Evolutionary conservation across 2,113 vertebrate species (phyloP).

Genomic region (Myxocyprinus asiaticus): DNA sequence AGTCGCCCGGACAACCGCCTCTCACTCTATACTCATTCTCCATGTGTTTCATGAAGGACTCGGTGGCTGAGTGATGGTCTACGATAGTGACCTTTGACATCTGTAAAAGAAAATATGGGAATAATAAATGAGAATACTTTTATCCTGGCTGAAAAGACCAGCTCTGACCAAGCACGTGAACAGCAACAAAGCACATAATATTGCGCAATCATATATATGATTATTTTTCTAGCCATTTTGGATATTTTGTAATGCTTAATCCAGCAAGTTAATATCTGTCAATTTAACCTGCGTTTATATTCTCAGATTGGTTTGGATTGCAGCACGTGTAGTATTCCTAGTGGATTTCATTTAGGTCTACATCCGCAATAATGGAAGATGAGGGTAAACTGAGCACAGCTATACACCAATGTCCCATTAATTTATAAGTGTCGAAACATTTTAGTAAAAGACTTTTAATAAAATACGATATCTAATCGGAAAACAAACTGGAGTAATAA

Average conservation of each 20-base stretch:
- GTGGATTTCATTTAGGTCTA: not conserved
- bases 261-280: not conserved
- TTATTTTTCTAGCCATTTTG: constrained; percentile 1
- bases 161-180: not conserved
- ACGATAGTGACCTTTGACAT: constrained; percentile 96
- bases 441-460: not conserved
- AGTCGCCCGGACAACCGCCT: constrained; percentile 94
- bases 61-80: constrained; percentile 95
- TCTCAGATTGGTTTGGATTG: not conserved
- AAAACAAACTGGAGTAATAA: not conserved
- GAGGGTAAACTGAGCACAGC: not conserved
- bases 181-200: not conserved
- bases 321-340: not conserved
- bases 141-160: no score
- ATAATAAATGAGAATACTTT: not conserved
- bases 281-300: constrained; percentile 1
- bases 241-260: not conserved
- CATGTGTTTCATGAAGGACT: constrained; percentile 99
- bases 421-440: not conserved
- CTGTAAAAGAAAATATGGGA: constrained; percentile 62
- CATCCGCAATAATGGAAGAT: constrained; percentile 9
- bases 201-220: not conserved
- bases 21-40: constrained; percentile 93
- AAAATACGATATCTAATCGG: not conserved
- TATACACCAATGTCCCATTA: not conserved